Evolutionary conservation across 1,140 invertebrate genomes (phyloP), one percentile per base, ranked within the genome.

Genomic region (Ylistrum balloti): DNA sequence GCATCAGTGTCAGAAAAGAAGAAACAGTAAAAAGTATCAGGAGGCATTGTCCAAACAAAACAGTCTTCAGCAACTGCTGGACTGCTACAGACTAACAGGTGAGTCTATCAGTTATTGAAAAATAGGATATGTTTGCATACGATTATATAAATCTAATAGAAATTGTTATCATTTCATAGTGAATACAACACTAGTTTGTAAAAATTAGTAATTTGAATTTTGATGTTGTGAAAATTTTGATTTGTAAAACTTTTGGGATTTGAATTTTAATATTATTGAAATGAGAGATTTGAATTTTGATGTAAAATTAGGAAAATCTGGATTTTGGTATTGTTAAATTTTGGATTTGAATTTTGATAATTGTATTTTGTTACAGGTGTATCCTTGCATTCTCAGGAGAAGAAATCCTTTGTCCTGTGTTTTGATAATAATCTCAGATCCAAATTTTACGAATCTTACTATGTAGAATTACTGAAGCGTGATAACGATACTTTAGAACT

Each of bases 401-500:
- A 86, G 86, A 48, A 38, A 11, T 33, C 86, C 3, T 20, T 48
- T 20, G 86, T 86, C 13, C 85, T 86, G 33, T 48, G 88, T 48
- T 89, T 86, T 89, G 85, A 89, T 33, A 89, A 74, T n/a, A 86
- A 85, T 32, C 33, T 86, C 20, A 86, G 48, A 86, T 85, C 38
- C 15, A 28, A 35, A 9, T 35, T 85, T 33, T 28, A 86, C n/a
- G 88, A 89, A 3, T 86, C 88, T 20, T 89, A 20, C 48, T 89
- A 86, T 15, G 33, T 89, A 33, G 88, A 89, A 86, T 48, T 89
- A 34, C 20, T 33, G 17, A 86, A 89, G 33, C 20, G 41, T 33
- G 33, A 89, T 7, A 86, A 86, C n/a, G 41, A 89, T 13, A 89
- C 41, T 22, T 86, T 45, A 33, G n/a, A 86, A 86, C n/a, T 89